Percentiles rank a stretch among this genome's conserved stretches.
Conservation (phyloP, 2,113 vertebrate genomes). For the Phrynosoma platyrhinos region DNA sequence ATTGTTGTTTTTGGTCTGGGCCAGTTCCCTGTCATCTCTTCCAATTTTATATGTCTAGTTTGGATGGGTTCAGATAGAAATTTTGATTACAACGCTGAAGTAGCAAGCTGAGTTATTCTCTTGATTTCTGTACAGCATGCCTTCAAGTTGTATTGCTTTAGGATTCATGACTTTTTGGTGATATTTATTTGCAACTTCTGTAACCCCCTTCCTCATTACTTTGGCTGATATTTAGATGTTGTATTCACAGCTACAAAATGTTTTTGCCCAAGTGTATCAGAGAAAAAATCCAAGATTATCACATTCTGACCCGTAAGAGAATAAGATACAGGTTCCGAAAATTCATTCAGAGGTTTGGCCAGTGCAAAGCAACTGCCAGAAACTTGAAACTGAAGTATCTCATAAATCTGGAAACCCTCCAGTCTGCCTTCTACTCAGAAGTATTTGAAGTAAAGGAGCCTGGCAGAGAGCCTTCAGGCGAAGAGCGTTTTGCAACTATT, state of each 20-base stretch:
- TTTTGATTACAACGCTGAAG: neutral
- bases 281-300: conserved; percentile 91
- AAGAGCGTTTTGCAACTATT: conserved; percentile 86
- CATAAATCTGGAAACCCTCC: conserved; percentile 93
- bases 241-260: conserved; percentile 89
- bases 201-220: neutral
- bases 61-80: neutral
- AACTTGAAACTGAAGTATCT: conserved; percentile 97
- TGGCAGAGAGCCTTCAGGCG: conserved; percentile 77
- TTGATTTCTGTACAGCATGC: neutral
- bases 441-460: conserved; percentile 90
- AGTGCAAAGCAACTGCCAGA: conserved; percentile 89
- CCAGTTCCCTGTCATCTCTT: neutral
- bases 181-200: neutral
- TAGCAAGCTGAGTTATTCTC: neutral
- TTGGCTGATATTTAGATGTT: conserved; percentile 31
- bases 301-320: conserved; percentile 93
- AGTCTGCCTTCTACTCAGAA: conserved; percentile 90
- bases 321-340: conserved; percentile 93
- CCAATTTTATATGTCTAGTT: neutral
- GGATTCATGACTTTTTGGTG: neutral
- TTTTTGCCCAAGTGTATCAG: conserved; percentile 90
- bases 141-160: neutral
- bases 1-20: neutral
- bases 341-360: conserved; percentile 94